Conservation (phyloP, 2,113 vertebrate genomes). For the Rhodinocichla rosea region DNA sequence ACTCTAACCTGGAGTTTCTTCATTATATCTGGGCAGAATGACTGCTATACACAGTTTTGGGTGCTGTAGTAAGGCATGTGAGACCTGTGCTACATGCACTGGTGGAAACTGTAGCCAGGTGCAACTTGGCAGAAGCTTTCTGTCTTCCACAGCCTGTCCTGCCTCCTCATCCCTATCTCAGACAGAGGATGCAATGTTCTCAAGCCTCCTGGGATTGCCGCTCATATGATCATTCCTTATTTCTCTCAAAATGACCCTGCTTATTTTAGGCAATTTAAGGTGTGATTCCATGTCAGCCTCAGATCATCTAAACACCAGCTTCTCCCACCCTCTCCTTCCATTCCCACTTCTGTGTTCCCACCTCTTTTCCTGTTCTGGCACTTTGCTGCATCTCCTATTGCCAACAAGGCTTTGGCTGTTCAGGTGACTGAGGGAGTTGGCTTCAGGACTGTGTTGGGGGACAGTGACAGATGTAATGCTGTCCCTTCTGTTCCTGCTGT, state of each 20-base stretch:
- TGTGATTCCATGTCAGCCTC: background rate
- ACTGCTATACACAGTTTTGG: background rate
- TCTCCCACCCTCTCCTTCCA: background rate
- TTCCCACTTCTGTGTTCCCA: background rate
- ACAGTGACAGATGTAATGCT: background rate
- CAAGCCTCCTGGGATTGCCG: background rate
- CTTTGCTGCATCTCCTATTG: accelerated
- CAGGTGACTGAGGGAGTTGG: background rate
- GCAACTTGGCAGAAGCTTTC: background rate
- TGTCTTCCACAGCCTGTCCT: background rate
- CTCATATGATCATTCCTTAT: background rate
- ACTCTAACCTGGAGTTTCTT: background rate
- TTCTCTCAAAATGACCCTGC: background rate
- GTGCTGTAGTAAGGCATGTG: background rate
- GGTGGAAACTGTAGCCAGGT: background rate
- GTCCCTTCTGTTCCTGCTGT: background rate
- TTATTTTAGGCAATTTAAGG: background rate
- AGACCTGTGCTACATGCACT: background rate
- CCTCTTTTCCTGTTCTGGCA: background rate
- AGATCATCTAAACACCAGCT: background rate
- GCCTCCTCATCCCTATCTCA: background rate
- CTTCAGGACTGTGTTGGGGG: accelerated
- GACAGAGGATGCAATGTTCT: background rate
- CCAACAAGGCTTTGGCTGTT: background rate
- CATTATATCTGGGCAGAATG: background rate